These are phyloP conservation scores for Pseudobourletiella spinata DNA, from an alignment of 1,140 invertebrate genomes.

Conservation along the genomic window DNA sequence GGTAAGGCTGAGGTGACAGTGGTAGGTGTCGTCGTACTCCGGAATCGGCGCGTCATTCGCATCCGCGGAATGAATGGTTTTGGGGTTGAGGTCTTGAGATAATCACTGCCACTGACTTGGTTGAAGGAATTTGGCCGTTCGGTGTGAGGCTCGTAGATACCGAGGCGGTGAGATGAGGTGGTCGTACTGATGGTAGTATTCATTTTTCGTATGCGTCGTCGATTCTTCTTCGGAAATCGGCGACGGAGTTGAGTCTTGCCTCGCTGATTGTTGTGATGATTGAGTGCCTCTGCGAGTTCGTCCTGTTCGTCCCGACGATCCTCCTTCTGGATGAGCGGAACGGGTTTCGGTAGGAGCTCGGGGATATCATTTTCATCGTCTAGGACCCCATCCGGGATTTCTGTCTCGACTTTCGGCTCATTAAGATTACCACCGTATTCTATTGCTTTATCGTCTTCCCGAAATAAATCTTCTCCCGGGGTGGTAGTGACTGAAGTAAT, in stretches of 20 bases:
- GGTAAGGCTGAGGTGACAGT: conserved; percentile 4
- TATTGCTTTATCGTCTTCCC: conserved; percentile 2
- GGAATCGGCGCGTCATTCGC: background rate
- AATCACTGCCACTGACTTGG: too few relatives aligned
- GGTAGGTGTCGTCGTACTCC: conserved; percentile 14
- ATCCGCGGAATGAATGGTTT: too few relatives aligned
- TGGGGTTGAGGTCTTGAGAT: too few relatives aligned
- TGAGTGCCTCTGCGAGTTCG: conserved; percentile 30
- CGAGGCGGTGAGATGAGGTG: background rate
- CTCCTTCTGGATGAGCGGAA: conserved; percentile 16
- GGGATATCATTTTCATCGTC: conserved; percentile 11
- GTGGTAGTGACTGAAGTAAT: background rate
- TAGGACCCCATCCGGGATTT: background rate
- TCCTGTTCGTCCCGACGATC: background rate
- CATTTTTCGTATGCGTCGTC: background rate
- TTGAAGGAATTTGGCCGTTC: background rate
- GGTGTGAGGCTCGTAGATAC: background rate
- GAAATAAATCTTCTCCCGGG: background rate
- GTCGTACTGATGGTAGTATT: background rate
- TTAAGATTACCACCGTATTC: conserved; percentile 3
- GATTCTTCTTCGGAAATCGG: background rate
- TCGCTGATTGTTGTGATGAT: conserved; percentile 13
- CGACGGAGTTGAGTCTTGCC: conserved; percentile 7
- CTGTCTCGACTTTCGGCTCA: background rate
- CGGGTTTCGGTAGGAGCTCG: conserved; percentile 27